phyloP scores from a whole-genome alignment of 2,113 vertebrate species.

The Myotis lucifugus region DNA sequence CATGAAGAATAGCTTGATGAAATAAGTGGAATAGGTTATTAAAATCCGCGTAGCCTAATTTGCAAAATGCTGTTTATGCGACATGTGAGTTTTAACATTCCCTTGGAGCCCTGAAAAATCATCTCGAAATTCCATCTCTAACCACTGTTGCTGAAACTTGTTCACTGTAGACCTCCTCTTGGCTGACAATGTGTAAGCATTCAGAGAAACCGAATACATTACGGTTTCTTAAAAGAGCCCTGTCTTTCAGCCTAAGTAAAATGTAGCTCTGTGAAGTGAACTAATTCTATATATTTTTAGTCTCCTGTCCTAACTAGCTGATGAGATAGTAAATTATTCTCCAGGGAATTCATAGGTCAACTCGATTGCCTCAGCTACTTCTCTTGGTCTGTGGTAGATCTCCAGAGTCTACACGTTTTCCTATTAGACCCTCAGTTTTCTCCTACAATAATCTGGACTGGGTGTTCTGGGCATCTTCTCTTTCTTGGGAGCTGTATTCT shows the following conservation, averaged over 20 bases:
- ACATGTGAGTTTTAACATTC: slow-evolving; percentile 39
- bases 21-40: slow-evolving; percentile 55
- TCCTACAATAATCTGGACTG: neutral
- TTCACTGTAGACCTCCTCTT: neutral
- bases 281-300: neutral
- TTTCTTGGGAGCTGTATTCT: neutral
- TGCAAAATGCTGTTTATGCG: slow-evolving; percentile 14
- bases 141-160: neutral
- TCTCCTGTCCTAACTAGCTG: neutral
- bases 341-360: neutral
- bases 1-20: neutral
- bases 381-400: neutral
- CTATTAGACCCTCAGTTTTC: neutral
- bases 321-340: neutral
- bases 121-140: slow-evolving; percentile 2
- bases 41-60: slow-evolving; percentile 36
- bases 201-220: neutral
- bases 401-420: neutral
- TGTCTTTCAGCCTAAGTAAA: neutral
- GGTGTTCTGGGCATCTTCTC: neutral
- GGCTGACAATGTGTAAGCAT: neutral
- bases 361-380: neutral
- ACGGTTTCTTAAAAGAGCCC: neutral
- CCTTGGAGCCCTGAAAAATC: neutral
- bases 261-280: neutral